These are phyloP conservation scores for Drosophila setosimentum DNA, from an alignment of 2,888 invertebrate species.

Conservation along the genomic window DNA sequence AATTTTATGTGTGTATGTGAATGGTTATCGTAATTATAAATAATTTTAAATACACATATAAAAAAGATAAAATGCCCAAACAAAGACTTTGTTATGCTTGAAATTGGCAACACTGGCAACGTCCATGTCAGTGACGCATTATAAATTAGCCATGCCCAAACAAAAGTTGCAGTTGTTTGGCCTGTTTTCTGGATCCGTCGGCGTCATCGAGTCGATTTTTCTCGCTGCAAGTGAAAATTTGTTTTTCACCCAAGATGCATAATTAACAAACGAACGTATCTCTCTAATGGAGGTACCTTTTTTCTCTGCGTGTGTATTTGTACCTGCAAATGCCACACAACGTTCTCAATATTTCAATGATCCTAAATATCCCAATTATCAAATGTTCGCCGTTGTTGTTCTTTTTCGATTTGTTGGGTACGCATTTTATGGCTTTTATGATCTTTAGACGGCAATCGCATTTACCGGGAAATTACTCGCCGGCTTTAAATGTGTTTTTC, in stretches of 20 bases:
- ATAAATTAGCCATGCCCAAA: slow-evolving; percentile 55
- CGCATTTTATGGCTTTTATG: slow-evolving; percentile 37
- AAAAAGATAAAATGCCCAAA: neutral
- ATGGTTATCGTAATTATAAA: neutral
- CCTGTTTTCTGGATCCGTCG: slow-evolving; percentile 55
- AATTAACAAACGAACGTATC: slow-evolving; percentile 44
- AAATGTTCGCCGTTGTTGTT: slow-evolving; percentile 7
- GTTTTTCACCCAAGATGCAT: slow-evolving; percentile 45
- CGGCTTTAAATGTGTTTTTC: slow-evolving; percentile 16
- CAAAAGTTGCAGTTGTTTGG: slow-evolving; percentile 66
- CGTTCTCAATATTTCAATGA: slow-evolving; percentile 31
- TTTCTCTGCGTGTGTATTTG: neutral
- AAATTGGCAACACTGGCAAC: slow-evolving; percentile 16
- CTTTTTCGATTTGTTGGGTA: slow-evolving; percentile 28
- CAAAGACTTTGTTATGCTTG: neutral
- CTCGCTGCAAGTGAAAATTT: slow-evolving; percentile 50
- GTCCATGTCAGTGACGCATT: slow-evolving; percentile 28
- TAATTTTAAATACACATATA: neutral
- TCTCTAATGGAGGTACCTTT: slow-evolving; percentile 39
- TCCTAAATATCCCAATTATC: slow-evolving; percentile 54
- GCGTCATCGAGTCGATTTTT: slow-evolving; percentile 38
- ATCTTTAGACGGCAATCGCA: slow-evolving; percentile 56
- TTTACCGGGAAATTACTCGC: slow-evolving; percentile 60
- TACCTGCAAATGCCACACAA: slow-evolving; percentile 55
- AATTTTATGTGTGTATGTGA: neutral